Conservation (phyloP, 2,888 invertebrate genomes). For the Cheilosia variabilis region DNA sequence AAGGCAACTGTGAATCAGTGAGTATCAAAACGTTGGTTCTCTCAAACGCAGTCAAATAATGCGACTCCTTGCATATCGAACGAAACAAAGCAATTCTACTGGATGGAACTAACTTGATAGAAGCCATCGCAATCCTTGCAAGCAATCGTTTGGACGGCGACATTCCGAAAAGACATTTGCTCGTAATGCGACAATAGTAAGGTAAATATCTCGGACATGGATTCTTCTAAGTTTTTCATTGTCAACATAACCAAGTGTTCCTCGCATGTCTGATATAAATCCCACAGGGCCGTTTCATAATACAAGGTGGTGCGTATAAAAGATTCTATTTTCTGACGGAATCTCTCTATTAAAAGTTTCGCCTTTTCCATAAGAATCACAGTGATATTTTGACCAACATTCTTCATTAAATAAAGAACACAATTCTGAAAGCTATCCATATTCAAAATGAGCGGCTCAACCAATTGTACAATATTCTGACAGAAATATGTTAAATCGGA, state of each 20-base stretch:
- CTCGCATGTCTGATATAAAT: conserved; percentile 43
- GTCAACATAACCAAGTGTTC: conserved; percentile 15
- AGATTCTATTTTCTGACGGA: conserved; percentile 10
- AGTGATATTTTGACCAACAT: conserved; percentile 4
- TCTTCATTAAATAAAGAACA: conserved; percentile 6
- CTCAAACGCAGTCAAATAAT: too few relatives aligned
- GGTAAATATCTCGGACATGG: conserved; percentile 1
- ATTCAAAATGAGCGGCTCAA: conserved; percentile 22
- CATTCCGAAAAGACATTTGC: conserved; percentile 24
- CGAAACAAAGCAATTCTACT: not conserved
- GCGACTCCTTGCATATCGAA: not conserved
- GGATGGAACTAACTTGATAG: conserved; percentile 17
- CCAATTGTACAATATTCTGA: conserved; percentile 4
- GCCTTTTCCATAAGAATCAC: conserved; percentile 23
- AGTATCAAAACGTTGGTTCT: too few relatives aligned
- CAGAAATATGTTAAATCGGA: not conserved
- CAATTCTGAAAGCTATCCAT: conserved; percentile 32
- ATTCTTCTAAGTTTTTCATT: conserved; percentile 15
- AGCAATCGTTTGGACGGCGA: not conserved
- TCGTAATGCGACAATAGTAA: conserved; percentile 33
- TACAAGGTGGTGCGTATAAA: conserved; percentile 38
- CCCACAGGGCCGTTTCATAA: conserved; percentile 46
- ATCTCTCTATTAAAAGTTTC: conserved; percentile 14
- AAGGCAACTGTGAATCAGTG: too few relatives aligned
- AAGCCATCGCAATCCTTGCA: conserved; percentile 37